These are phyloP conservation scores for Siniperca obscura DNA, from an alignment of 2,797 vertebrate species.

Conservation along the genomic window DNA sequence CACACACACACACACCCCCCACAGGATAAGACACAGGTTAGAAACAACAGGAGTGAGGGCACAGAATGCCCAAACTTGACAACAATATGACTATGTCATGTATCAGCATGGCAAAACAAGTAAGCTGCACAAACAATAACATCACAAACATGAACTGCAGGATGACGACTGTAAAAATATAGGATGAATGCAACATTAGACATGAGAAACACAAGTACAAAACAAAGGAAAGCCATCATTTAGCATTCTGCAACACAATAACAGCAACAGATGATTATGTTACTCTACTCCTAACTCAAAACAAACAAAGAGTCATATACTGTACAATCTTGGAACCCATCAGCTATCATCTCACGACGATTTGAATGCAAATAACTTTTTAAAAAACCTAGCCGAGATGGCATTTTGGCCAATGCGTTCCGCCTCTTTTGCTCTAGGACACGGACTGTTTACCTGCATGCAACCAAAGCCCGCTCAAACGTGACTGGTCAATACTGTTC, in stretches of 20 bases:
- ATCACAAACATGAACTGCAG: constrained; percentile 29
- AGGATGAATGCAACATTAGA: constrained; percentile 3
- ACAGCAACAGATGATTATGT: constrained; percentile 20
- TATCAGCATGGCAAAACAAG: constrained; percentile 43
- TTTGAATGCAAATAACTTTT: too few relatives aligned
- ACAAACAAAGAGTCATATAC: background rate
- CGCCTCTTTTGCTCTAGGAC: too few relatives aligned
- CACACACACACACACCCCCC: constrained; percentile 80
- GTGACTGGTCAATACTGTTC: too few relatives aligned
- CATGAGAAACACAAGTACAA: constrained; percentile 34
- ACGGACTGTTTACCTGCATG: too few relatives aligned
- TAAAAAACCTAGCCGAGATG: too few relatives aligned
- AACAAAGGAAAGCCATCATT: constrained; percentile 30
- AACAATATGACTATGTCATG: constrained; percentile 42
- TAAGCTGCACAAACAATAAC: constrained; percentile 48
- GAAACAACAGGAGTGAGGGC: constrained; percentile 58
- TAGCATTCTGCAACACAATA: constrained; percentile 8
- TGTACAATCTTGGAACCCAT: too few relatives aligned
- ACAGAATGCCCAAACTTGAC: constrained; percentile 34
- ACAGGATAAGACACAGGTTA: constrained; percentile 84
- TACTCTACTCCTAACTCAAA: background rate
- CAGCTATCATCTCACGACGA: too few relatives aligned
- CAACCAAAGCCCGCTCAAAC: too few relatives aligned
- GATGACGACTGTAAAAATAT: constrained; percentile 15
- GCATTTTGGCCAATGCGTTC: too few relatives aligned